These are phyloP conservation scores for Todiramphus saurophagus DNA, from an alignment of 2,113 vertebrate species.

Conservation along the genomic window DNA sequence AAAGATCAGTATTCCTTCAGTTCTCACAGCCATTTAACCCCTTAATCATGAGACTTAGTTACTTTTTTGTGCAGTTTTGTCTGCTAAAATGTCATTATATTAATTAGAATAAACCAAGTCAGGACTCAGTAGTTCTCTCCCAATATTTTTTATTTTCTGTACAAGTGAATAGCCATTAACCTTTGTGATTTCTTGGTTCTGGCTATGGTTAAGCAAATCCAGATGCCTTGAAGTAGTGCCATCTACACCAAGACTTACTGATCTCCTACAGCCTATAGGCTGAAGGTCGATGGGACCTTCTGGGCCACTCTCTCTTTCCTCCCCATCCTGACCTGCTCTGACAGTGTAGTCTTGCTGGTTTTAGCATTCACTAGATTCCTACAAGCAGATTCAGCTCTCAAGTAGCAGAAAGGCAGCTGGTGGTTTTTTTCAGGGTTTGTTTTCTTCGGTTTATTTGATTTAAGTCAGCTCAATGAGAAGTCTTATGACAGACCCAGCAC, in stretches of 20 bases:
- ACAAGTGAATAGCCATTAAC: not conserved
- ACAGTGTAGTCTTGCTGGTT: not conserved
- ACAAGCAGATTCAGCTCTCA: not conserved
- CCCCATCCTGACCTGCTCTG: accelerated
- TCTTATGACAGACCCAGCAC: not conserved
- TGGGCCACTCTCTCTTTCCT: not conserved
- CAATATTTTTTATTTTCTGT: not conserved
- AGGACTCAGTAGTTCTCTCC: not conserved
- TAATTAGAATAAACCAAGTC: not conserved
- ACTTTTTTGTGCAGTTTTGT: not conserved
- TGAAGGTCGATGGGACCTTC: not conserved
- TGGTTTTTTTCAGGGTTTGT: not conserved
- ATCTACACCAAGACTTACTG: not conserved
- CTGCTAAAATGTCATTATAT: not conserved
- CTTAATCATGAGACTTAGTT: not conserved
- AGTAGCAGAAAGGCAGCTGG: not conserved
- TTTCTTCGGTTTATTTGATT: not conserved
- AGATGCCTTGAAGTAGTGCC: not conserved
- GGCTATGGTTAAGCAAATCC: not conserved
- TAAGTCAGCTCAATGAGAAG: not conserved
- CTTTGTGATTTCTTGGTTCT: not conserved
- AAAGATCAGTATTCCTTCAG: not conserved
- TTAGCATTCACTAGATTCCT: not conserved
- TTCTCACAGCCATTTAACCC: not conserved
- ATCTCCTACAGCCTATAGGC: not conserved